These are phyloP conservation scores for Eulemur coronatus DNA, from an alignment of 2,797 vertebrate species.

Conservation along the genomic window DNA sequence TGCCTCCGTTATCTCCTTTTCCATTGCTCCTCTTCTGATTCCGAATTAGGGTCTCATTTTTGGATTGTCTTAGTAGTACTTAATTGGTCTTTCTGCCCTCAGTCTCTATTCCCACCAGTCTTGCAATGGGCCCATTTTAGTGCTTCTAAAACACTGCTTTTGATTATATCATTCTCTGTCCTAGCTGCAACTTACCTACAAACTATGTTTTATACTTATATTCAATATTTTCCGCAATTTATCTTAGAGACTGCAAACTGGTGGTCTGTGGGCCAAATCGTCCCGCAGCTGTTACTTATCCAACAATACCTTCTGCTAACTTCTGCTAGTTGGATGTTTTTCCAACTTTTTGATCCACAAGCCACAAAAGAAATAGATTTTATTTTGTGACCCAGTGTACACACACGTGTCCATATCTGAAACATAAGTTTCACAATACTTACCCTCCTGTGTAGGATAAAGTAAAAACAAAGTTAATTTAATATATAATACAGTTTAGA, in stretches of 20 bases:
- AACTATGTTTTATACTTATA: neutral
- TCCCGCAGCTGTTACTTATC: neutral
- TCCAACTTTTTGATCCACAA: neutral
- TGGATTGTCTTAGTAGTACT: neutral
- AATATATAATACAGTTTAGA: neutral
- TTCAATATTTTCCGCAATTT: neutral
- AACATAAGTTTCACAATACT: neutral
- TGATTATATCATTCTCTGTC: neutral
- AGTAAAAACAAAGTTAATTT: neutral
- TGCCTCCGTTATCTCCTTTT: neutral
- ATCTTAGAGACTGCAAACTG: neutral
- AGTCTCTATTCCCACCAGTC: neutral
- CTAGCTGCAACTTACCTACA: neutral
- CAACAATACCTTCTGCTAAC: neutral
- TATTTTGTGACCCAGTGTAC: neutral
- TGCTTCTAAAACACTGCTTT: neutral
- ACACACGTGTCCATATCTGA: neutral
- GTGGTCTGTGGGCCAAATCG: neutral
- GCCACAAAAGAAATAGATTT: neutral
- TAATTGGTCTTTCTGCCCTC: neutral
- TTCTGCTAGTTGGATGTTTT: neutral
- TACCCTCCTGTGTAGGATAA: neutral
- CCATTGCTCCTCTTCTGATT: neutral
- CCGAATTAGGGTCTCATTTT: neutral
- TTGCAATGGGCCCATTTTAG: neutral